Evolutionary conservation across 2,888 invertebrate species (phyloP).

Genomic region (Synanthedon myopaeformis): DNA sequence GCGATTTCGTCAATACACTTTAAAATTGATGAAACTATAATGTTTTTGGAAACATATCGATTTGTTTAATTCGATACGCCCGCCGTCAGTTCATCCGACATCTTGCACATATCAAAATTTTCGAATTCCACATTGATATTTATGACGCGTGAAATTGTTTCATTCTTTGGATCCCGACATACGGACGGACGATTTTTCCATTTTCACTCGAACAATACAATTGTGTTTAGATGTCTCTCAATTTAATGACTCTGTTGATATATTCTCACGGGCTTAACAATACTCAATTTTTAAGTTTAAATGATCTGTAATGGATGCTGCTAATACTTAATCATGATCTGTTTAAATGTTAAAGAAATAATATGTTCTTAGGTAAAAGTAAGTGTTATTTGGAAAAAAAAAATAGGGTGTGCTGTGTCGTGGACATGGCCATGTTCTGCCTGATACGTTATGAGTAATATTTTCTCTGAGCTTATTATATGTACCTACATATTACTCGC

Average conservation of each 20-base stretch:
- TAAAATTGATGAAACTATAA: slow-evolving; percentile 42
- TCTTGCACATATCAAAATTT: slow-evolving; percentile 35
- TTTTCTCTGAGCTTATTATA: too few species aligned
- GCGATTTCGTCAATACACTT: slow-evolving; percentile 24
- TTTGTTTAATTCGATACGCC: slow-evolving; percentile 65
- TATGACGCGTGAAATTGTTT: slow-evolving; percentile 67
- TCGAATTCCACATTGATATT: slow-evolving; percentile 46
- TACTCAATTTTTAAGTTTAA: slow-evolving; percentile 3
- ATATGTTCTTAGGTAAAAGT: too few species aligned
- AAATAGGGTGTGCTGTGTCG: too few species aligned
- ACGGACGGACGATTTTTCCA: slow-evolving; percentile 53
- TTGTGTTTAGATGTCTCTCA: slow-evolving; percentile 34
- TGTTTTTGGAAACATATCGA: slow-evolving; percentile 59
- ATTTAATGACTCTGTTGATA: slow-evolving; percentile 43
- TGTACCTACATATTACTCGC: too few species aligned
- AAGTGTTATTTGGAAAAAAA: too few species aligned
- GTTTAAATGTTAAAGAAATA: neutral
- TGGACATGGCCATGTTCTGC: too few species aligned
- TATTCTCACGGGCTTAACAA: slow-evolving; percentile 31
- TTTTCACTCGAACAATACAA: slow-evolving; percentile 59
- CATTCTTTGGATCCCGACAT: slow-evolving; percentile 44
- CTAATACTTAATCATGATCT: neutral
- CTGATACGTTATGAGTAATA: too few species aligned
- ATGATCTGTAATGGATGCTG: neutral
- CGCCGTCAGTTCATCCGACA: slow-evolving; percentile 45